Base-by-base conservation (phyloP, 2,113 vertebrate genomes). In the Pontoporia blainvillei region DNA sequence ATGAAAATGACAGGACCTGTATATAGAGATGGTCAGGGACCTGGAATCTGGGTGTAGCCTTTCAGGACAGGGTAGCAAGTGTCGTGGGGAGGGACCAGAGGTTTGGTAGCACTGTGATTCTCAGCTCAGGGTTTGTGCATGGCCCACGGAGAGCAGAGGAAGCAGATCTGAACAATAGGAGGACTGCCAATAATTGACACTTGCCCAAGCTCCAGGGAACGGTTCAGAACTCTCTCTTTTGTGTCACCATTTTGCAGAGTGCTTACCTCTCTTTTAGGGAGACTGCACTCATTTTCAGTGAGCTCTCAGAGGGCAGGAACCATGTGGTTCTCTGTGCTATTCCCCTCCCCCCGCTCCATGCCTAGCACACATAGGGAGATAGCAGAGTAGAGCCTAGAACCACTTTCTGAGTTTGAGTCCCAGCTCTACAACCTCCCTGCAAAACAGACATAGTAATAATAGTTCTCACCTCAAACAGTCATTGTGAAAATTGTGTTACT, bases 251-350 rank as follows among this genome's bases (percentile, higher is more conserved):
- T 21, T 66, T 49, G 14, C 20, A 66, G 79, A 79, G 31, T 25
- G 20, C 23, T 78, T 25, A 2, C 36, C 11, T 67, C 11, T 52
- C n/a, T 20, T 79, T 59, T 21, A 57, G 46, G 14, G 46, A 41
- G n/a, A 12, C 5, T n/a, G 15, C 12, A 8, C 1, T 78, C 21
- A 41, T 62, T 46, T 87, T 34, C 57, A 27, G 29, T 46, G 31
- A 91, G 41, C 0, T 64, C 41, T 34, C 23, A 4, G 14, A 52
- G 7, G 3, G 20, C 36, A 34, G 31, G 34, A n/a, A 13, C 17
- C 25, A 1, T 17, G 2, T 15, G 10, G 7, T 15, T 44, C 27
- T 91, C 52, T 2, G 1, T 8, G 34, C 25, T 21, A 0, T 14
- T 17, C 6, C 54, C 54, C 18, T 7, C 54, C 54, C 6, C 11